A percentile compares a stretch with the other conserved stretches of the same genome.
Evolutionary conservation across 1,140 invertebrate genomes (phyloP).

Genomic region (Neodiprion lecontei): DNA sequence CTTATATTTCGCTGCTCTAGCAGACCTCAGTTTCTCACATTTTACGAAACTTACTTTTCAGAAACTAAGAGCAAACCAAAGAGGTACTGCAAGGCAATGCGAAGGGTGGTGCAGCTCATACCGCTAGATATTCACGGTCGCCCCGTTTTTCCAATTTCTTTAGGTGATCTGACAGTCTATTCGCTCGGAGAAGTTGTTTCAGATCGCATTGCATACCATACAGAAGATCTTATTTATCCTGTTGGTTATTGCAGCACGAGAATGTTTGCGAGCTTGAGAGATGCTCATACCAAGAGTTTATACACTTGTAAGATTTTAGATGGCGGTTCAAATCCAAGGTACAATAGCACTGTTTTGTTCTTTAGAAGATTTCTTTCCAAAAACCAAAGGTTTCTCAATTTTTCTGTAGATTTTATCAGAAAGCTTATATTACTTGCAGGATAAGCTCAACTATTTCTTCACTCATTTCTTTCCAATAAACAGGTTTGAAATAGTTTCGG

Average conservation of each 20-base stretch:
- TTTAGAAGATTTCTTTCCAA: background rate
- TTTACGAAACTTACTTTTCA: slow-evolving; percentile 30
- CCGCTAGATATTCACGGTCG: slow-evolving; percentile 72
- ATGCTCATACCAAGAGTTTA: slow-evolving; percentile 75
- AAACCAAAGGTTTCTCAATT: background rate
- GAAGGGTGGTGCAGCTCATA: slow-evolving; percentile 67
- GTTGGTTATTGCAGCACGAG: slow-evolving; percentile 83
- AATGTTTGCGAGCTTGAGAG: slow-evolving; percentile 76
- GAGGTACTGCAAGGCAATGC: slow-evolving; percentile 42
- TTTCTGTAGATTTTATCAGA: background rate
- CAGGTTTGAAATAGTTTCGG: slow-evolving; percentile 82
- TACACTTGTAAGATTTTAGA: slow-evolving; percentile 86
- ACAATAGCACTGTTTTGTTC: slow-evolving; percentile 28
- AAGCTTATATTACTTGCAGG: background rate
- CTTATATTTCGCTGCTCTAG: slow-evolving; percentile 3
- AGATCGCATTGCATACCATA: slow-evolving; percentile 74
- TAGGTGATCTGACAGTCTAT: slow-evolving; percentile 78
- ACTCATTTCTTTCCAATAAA: slow-evolving; percentile 25
- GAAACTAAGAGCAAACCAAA: slow-evolving; percentile 49
- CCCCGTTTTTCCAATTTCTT: slow-evolving; percentile 77
- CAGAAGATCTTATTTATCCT: slow-evolving; percentile 77
- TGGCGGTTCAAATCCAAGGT: slow-evolving; percentile 73
- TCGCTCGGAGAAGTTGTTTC: slow-evolving; percentile 80
- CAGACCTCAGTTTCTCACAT: too few relatives aligned
- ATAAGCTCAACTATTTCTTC: slow-evolving; percentile 3